Evolutionary conservation across 2,113 vertebrate genomes (phyloP).

Genomic region (Piaya cayana): DNA sequence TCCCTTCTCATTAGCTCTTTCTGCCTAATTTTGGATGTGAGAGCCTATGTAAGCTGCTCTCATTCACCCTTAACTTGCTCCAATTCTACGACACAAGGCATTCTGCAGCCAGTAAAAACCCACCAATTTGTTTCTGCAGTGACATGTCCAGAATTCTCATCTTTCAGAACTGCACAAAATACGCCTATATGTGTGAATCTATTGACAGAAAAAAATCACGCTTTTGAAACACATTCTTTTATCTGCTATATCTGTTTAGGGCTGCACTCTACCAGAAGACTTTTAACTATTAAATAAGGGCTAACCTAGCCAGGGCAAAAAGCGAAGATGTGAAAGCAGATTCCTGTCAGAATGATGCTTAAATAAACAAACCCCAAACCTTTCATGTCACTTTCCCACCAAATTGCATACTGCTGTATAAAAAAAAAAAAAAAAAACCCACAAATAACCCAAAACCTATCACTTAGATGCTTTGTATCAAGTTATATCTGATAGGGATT

Average conservation of each 20-base stretch:
- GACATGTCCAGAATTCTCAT: not conserved
- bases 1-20: not conserved
- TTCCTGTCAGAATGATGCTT: rapidly evolving
- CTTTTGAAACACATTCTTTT: not conserved
- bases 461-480: not conserved
- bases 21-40: not conserved
- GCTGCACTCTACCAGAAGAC: not conserved
- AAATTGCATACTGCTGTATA: not conserved
- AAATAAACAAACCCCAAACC: rapidly evolving
- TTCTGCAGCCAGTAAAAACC: not conserved
- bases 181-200: not conserved
- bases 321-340: not conserved
- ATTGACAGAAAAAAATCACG: not conserved
- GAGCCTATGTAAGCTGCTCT: not conserved
- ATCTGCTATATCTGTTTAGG: not conserved
- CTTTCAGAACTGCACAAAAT: not conserved
- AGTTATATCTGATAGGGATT: not conserved
- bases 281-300: not conserved
- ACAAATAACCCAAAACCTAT: too few relatives aligned
- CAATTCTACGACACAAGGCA: not conserved
- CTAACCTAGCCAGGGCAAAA: not conserved
- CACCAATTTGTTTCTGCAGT: not conserved
- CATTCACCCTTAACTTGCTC: not conserved
- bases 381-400: not conserved
- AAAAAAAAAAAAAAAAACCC: not conserved